These are phyloP conservation scores for Melitaea athalia DNA, from an alignment of 2,888 invertebrate genomes.

Conservation along the genomic window DNA sequence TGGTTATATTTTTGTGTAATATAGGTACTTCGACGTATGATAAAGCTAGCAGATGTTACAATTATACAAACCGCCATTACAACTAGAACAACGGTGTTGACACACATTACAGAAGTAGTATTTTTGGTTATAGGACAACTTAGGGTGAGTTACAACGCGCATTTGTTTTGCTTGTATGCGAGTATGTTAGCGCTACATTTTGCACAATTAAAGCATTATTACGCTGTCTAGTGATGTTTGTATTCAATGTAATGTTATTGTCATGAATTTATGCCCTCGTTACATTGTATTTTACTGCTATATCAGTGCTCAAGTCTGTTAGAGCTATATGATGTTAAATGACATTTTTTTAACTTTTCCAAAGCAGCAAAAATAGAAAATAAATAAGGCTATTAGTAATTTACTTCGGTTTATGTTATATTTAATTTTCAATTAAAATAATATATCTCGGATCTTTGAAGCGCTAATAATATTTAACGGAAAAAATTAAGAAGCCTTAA, in stretches of 20 bases:
- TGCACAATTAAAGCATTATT: slow-evolving; percentile 32
- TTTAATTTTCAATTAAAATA: no score
- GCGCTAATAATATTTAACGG: no score
- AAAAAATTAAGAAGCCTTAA: no score
- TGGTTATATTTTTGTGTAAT: background rate
- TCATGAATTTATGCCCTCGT: background rate
- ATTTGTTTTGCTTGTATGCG: slow-evolving; percentile 60
- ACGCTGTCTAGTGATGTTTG: slow-evolving; percentile 9
- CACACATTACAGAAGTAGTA: slow-evolving; percentile 57
- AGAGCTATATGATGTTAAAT: no score
- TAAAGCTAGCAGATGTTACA: slow-evolving; percentile 30
- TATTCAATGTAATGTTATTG: background rate
- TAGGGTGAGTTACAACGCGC: slow-evolving; percentile 43
- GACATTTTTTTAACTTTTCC: no score
- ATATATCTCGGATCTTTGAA: no score
- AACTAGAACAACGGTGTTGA: slow-evolving; percentile 45
- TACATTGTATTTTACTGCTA: background rate
- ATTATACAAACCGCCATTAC: slow-evolving; percentile 21
- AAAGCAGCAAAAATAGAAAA: no score
- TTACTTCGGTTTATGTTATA: no score
- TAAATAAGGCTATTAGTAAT: no score
- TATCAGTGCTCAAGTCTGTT: no score
- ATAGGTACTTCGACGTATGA: background rate
- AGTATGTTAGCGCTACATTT: slow-evolving; percentile 45
- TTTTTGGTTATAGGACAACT: slow-evolving; percentile 42